Evolutionary conservation across 1,140 invertebrate genomes (phyloP).

Genomic region (Manduca sexta): DNA sequence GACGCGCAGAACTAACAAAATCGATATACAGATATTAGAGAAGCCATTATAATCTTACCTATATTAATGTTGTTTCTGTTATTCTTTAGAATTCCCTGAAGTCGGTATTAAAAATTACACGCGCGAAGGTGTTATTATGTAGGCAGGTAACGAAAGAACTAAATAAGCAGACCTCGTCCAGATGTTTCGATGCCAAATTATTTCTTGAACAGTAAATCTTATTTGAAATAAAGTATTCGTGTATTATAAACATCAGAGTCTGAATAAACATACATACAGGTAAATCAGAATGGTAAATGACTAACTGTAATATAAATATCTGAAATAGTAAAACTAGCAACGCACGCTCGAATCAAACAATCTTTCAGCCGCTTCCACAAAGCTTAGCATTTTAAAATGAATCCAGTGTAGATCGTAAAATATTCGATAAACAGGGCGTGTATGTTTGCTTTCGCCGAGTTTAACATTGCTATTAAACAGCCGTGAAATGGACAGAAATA

Average conservation of each 20-base stretch:
- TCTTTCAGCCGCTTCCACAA: slow-evolving; percentile 60
- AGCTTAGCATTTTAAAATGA: slow-evolving; percentile 68
- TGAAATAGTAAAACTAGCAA: slow-evolving; percentile 58
- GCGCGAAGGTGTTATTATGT: slow-evolving; percentile 12
- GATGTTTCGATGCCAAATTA: slow-evolving; percentile 58
- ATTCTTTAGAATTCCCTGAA: slow-evolving; percentile 14
- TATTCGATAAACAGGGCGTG: slow-evolving; percentile 69
- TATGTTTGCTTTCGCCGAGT: slow-evolving; percentile 67
- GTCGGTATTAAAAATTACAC: slow-evolving; percentile 19
- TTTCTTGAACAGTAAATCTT: slow-evolving; percentile 58
- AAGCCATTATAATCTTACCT: not conserved
- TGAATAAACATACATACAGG: slow-evolving; percentile 65
- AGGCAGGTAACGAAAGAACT: slow-evolving; percentile 26
- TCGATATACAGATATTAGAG: no score
- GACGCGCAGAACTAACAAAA: no score
- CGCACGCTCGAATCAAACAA: slow-evolving; percentile 57
- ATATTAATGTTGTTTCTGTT: slow-evolving; percentile 2
- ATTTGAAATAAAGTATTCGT: slow-evolving; percentile 65
- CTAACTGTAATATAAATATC: slow-evolving; percentile 71
- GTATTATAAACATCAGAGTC: slow-evolving; percentile 67
- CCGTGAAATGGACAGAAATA: slow-evolving; percentile 71
- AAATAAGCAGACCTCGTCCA: slow-evolving; percentile 39
- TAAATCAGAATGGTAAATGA: slow-evolving; percentile 69
- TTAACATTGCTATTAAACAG: slow-evolving; percentile 72
- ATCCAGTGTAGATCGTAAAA: slow-evolving; percentile 66